Percentiles rank a stretch among this genome's conserved stretches.
These are phyloP conservation scores for Thalassaphorura encarpata DNA, from an alignment of 1,140 invertebrate genomes.

Conservation along the genomic window DNA sequence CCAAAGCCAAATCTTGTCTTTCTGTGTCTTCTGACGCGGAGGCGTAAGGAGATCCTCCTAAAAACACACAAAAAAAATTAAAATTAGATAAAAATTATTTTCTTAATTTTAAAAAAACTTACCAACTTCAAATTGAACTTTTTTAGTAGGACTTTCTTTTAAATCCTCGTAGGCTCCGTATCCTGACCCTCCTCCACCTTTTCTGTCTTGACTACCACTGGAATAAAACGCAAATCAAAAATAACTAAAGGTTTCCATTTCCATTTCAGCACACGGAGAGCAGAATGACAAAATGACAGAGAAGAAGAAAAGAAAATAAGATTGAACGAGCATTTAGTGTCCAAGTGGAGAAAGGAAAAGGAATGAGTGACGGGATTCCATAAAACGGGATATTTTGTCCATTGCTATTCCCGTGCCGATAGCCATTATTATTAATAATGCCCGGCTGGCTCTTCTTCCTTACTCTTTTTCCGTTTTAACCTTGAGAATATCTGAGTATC, in stretches of 20 bases:
- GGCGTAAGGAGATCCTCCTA: not conserved
- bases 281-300: not conserved
- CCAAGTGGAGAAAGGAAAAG: no score
- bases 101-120: not conserved
- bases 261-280: not conserved
- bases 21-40: no score
- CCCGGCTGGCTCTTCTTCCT: no score
- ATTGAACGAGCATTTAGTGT: not conserved
- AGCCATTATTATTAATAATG: no score
- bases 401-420: no score
- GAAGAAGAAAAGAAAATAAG: not conserved
- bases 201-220: no score
- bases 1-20: not conserved
- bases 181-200: not conserved
- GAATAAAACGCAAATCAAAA: conserved; percentile 14
- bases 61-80: not conserved
- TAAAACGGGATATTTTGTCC: no score
- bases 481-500: no score
- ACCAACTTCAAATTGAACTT: conserved; percentile 33
- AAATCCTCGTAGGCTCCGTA: not conserved
- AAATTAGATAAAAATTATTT: not conserved
- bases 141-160: conserved; percentile 14
- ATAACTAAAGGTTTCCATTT: not conserved
- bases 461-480: no score
- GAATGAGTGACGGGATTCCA: no score